Base-by-base conservation (phyloP, 2,797 vertebrate genomes). In the Vireo griseus region DNA sequence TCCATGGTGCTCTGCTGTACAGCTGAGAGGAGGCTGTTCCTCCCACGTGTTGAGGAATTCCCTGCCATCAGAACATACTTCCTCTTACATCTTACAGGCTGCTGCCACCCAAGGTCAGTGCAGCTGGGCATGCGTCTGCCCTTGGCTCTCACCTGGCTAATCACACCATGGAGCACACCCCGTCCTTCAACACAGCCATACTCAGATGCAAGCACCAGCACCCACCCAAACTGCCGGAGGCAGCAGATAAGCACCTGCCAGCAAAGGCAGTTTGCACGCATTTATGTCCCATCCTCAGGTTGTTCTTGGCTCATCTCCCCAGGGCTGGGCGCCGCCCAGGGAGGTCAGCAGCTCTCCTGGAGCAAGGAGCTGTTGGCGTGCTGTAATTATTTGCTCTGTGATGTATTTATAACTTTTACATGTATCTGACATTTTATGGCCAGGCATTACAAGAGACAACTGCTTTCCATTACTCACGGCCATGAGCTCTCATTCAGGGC, bases 371-470 rank as follows among this genome's bases (percentile, higher is more conserved):
- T 69, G 79, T 54, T 54, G 35, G 33, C 0, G 0, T 1, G 2
- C 87, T 86, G 68, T 63, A 79, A 82, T 73, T 79, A 74, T 77
- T 91, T 94, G 61, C 31, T 87, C 52, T 63, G 61, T 71, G 72
- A 80, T 93, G 57, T 94, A 93, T 95, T 94, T 92, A 76, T 86
- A 87, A 87, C 88, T 92, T 97, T 86, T 77, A 87, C 68, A 86
- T 94, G 75, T 89, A 67, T 87, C 81, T 94, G 86, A 80, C 65
- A 87, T 93, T 92, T 93, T 92, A 92, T 37, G 63, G 50, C 67
- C 58, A 80, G 72, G 69, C 59, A 54, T 86, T 93, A 82, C 68
- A 68, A 80, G 74, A 68, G 72, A 54, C 72, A 87, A 92, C 83
- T 76, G 86, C 83, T 94, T 96, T 82, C 90, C 84, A 82, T 95